Evolutionary conservation across 2,797 vertebrate genomes (phyloP), one percentile per base, ranked within the genome.

Genomic region (Tolypeutes matacus): DNA sequence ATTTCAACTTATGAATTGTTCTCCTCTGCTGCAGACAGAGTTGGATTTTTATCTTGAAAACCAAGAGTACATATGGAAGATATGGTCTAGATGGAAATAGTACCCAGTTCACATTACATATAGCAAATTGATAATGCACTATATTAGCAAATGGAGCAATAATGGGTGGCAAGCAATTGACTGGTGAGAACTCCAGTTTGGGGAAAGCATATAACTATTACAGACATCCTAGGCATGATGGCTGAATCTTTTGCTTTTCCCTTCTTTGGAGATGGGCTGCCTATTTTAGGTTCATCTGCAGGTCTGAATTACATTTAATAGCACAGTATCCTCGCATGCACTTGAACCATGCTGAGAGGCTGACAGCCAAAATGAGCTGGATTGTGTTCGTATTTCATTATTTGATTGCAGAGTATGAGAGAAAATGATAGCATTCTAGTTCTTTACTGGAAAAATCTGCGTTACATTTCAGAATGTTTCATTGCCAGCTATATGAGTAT

Each of bases 361-460:
- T 62, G 76, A 70, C 65, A 84, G 89, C 73, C 85, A 76, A 93
- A 86, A 93, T 46, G 49, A 95, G 51, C 75, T 91, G 75, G 62
- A 88, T 36, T 36, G 29, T 86, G 65, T 86, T 94, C 36, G 13
- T 27, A 29, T 34, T 94, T 95, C 58, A 81, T 91, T 89, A 80
- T 96, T 89, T 92, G 81, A 92, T 89, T 95, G 60, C 76, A 95
- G 89, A 42, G 36, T 46, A 42, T 39, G 83, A 92, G 64, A 23
- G 56, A 46, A 94, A 91, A 84, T 86, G 73, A 75, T 34, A 95
- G 65, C n/a, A 62, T 77, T 94, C 84, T 88, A 27, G 27, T 82
- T 95, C 39, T 93, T 58, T 78, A n/a, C 13, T 39, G 73, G 42
- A 86, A 76, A 96, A 96, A 76, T 58, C 73, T 72, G 49, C 39